phyloP scores from a whole-genome alignment of 2,113 vertebrate genomes.

The Siniperca chuatsi region DNA sequence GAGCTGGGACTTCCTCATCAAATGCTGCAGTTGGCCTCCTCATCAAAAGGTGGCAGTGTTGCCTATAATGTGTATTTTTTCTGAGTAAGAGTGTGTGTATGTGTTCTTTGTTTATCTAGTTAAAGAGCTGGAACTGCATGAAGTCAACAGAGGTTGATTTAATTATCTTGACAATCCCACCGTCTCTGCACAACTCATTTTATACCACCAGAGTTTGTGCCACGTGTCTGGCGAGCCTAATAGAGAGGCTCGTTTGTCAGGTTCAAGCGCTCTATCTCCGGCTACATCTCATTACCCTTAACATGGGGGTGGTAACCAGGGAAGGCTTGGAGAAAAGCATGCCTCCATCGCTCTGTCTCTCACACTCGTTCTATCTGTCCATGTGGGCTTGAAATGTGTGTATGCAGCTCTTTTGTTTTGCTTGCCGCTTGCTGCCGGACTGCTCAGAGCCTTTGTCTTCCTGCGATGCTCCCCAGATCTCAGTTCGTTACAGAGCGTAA shows the following conservation, averaged over 20 bases:
- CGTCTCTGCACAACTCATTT: conserved; percentile 55
- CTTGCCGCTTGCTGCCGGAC: conserved; percentile 54
- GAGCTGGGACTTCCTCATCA: conserved; percentile 65
- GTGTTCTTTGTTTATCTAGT: conserved; percentile 54
- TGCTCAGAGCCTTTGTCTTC: conserved; percentile 74
- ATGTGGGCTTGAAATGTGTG: conserved; percentile 67
- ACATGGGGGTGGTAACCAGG: conserved; percentile 50
- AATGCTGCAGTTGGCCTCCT: conserved; percentile 65
- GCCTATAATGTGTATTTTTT: background rate
- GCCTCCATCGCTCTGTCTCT: conserved; percentile 43
- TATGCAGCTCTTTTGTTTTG: conserved; percentile 70
- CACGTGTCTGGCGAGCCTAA: conserved; percentile 50
- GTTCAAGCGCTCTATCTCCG: conserved; percentile 49
- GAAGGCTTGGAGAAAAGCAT: conserved; percentile 37
- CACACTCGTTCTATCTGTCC: conserved; percentile 22
- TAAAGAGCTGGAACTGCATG: conserved; percentile 59
- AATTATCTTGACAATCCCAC: conserved; percentile 59
- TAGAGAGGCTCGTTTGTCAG: conserved; percentile 58
- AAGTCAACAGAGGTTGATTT: conserved; percentile 66
- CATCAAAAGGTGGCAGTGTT: conserved; percentile 71
- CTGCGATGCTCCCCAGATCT: conserved; percentile 72
- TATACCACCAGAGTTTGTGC: conserved; percentile 23
- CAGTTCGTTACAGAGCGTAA: conserved; percentile 78
- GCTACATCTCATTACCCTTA: conserved; percentile 69
- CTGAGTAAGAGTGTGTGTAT: background rate